phyloP scores from a whole-genome alignment of 1,140 invertebrate genomes.

The Orius laevigatus region DNA sequence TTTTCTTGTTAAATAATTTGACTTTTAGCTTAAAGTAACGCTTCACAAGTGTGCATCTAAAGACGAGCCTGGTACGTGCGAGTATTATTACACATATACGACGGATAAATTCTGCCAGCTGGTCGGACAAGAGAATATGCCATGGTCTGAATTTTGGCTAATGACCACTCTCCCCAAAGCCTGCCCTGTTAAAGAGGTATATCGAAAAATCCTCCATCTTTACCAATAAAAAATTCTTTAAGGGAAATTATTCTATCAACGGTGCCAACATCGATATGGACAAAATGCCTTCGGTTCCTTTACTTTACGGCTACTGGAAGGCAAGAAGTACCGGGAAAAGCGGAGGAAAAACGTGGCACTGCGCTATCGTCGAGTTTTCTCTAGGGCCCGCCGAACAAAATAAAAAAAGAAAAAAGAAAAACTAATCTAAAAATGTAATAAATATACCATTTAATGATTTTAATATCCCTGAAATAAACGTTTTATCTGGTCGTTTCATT shows the following conservation, averaged over 20 bases:
- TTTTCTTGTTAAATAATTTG: not conserved
- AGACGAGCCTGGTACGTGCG: not conserved
- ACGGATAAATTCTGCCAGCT: not conserved
- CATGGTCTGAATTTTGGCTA: constrained; percentile 2
- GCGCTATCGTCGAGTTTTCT: not conserved
- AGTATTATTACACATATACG: not conserved
- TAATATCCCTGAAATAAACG: no score
- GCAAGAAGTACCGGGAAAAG: not conserved
- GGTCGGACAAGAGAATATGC: not conserved
- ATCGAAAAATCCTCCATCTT: no score
- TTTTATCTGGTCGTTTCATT: no score
- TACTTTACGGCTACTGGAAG: constrained; percentile 5
- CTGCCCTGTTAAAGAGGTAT: not conserved
- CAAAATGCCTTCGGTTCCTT: not conserved
- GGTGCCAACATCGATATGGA: not conserved
- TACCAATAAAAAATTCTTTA: no score
- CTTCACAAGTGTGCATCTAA: constrained; percentile 2
- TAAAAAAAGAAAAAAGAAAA: no score
- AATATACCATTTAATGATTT: no score
- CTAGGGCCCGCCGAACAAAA: not conserved
- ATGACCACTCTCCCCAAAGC: not conserved
- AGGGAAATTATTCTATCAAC: constrained; percentile 3
- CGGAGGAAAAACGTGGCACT: constrained; percentile 1
- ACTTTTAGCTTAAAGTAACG: not conserved
- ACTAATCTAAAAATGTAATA: no score